Conservation (phyloP, 53 echinoderm and acorn worm species). For the Temnopleurus reevesii region DNA sequence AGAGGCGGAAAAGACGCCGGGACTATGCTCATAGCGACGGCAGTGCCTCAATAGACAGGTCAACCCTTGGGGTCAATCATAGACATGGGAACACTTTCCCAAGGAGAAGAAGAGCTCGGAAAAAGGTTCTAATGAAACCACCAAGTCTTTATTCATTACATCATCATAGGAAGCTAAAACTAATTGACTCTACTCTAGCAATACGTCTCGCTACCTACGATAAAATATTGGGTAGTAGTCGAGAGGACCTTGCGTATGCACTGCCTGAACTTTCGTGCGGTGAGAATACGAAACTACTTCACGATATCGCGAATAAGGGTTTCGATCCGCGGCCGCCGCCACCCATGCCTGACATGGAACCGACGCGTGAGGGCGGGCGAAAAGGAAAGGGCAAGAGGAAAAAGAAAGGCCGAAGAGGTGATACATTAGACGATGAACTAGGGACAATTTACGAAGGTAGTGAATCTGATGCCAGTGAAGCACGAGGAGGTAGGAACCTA, state of each 20-base stretch:
- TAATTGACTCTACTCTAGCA: constrained; percentile 80
- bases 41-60: constrained; percentile 10
- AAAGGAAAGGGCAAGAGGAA: constrained; percentile 42
- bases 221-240: constrained; percentile 90
- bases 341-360: background rate
- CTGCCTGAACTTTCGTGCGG: constrained; percentile 78
- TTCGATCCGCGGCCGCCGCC: constrained; percentile 65
- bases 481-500: constrained; percentile 63
- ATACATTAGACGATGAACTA: constrained; percentile 26
- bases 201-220: constrained; percentile 90
- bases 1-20: constrained; percentile 18
- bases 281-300: constrained; percentile 57
- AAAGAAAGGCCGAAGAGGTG: constrained; percentile 39
- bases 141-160: constrained; percentile 83
- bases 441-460: constrained; percentile 56
- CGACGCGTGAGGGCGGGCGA: background rate
- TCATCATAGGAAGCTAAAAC: constrained; percentile 72
- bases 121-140: constrained; percentile 77
- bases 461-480: constrained; percentile 74
- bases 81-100: constrained; percentile 54
- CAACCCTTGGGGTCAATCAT: constrained; percentile 32
- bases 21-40: background rate
- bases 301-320: constrained; percentile 67
- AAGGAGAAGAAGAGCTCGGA: constrained; percentile 53
- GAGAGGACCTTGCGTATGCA: constrained; percentile 81